Conservation (phyloP, 64 coral and sea anemone species). For the Actinia tenebrosa region DNA sequence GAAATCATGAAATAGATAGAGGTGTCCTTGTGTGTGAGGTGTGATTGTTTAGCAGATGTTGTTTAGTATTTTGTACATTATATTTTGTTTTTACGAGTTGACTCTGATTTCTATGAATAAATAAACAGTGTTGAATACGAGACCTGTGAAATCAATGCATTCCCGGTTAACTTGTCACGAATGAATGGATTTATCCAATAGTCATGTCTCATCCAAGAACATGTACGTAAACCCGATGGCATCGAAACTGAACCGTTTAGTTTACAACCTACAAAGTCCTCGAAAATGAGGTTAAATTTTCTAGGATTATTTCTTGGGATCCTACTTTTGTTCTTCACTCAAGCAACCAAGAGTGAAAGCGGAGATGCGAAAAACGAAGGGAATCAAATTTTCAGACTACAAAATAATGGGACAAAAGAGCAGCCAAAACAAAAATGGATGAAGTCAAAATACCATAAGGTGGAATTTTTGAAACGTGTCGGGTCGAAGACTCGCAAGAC, state of each 20-base stretch:
- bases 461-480: neutral
- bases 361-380: neutral
- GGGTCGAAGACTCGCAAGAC: neutral
- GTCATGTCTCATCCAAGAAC: neutral
- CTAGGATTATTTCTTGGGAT: neutral
- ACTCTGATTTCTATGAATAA: neutral
- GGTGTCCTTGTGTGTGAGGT: no score
- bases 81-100: neutral
- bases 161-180: conserved; percentile 19
- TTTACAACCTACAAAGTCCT: conserved; percentile 13
- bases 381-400: neutral
- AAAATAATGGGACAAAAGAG: neutral
- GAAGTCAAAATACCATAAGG: neutral
- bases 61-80: neutral
- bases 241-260: neutral
- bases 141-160: conserved; percentile 18
- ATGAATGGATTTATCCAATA: conserved; percentile 15
- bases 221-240: conserved; percentile 12
- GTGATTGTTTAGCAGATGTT: neutral
- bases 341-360: neutral
- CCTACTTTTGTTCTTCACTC: neutral
- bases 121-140: neutral
- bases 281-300: conserved; percentile 10
- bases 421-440: neutral
- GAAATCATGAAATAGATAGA: no score